Evolutionary conservation across 2,888 invertebrate species (phyloP), one percentile per base, ranked within the genome.

Genomic region (Caenorhabditis sp.): DNA sequence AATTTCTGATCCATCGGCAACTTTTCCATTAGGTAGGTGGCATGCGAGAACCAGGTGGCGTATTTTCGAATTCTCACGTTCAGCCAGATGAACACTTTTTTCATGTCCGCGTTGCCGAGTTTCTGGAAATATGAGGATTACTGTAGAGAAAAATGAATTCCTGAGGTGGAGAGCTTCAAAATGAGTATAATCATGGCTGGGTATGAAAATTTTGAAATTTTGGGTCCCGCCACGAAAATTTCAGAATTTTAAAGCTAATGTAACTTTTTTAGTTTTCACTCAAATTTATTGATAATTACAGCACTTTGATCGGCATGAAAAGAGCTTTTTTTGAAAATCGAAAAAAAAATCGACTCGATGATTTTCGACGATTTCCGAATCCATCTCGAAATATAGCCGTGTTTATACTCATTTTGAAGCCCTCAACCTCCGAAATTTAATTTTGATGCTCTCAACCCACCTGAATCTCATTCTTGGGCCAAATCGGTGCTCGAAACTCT

Each of bases 11-110:
- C 19, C 66, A 66, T 75, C 16, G 64, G 64, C 26, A 75, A 26
- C 14, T 64, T 54, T 54, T 75, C 66, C 66, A 75, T 75, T 16
- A 75, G 16, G 58, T 58, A 75, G 5, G 51, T 75, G 31, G 64
- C 63, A 35, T 75, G 54, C 4, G 74, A 64, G 26, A 66, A 75
- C 74, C 74, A 75, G 8, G 44, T 66, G 6, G 74, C 64, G 19
- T 75, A 47, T 28, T 75, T 75, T 22, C 66, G 56, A 24, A 75
- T 66, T 41, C 74, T 8, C 0, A 41, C 64, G 24, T 75, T 75
- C 16, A 75, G 7, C 74, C 74, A 75, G 10, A 10, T 7, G 0
- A 38, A 14, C 4, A 75, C 64, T n/a, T 12, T 41, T 8, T 58
- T 54, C 66, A 75, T 41, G 28, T 75, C 64, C 1, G 74, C 74